A percentile compares a stretch with the other conserved stretches of the same genome.
phyloP scores from a whole-genome alignment of 2,888 invertebrate species.

The Steinernema hermaphroditum region DNA sequence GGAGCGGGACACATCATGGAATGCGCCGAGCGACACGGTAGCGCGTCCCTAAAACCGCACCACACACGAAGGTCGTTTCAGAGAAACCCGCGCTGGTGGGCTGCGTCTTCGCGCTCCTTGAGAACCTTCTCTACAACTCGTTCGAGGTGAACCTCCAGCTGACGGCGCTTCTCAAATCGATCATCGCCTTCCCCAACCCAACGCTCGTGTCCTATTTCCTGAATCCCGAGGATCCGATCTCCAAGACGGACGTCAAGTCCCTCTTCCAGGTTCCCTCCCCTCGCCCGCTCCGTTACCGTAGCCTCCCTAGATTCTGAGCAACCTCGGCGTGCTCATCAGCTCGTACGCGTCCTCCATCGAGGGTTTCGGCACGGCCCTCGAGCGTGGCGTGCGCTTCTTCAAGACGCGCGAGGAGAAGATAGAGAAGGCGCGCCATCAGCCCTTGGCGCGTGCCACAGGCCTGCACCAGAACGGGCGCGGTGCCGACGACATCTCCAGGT shows the following conservation, averaged over 20 bases:
- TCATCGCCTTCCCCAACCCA: constrained; percentile 86
- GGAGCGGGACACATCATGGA: neutral
- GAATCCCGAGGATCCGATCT: constrained; percentile 68
- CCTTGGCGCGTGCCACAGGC: neutral
- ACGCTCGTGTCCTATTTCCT: constrained; percentile 83
- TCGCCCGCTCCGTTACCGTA: neutral
- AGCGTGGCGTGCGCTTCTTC: neutral
- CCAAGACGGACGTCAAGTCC: constrained; percentile 77
- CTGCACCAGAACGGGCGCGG: neutral
- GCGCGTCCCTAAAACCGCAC: no score
- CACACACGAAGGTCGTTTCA: no score
- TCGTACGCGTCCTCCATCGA: constrained; percentile 70
- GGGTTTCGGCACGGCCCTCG: constrained; percentile 69
- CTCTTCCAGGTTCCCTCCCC: constrained; percentile 7
- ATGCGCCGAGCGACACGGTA: neutral
- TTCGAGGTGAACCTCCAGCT: constrained; percentile 48
- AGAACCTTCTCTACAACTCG: constrained; percentile 24
- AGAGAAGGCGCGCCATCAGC: constrained; percentile 1
- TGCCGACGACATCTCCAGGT: neutral
- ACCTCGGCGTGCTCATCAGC: constrained; percentile 84
- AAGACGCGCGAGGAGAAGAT: constrained; percentile 17
- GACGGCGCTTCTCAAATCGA: constrained; percentile 78
- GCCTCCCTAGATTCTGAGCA: constrained; percentile 75
- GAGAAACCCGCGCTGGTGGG: constrained; percentile 1
- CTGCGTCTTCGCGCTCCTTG: neutral